Evolutionary conservation across 92 coral and sea anemone species (phyloP).

Genomic region (Porites rus): DNA sequence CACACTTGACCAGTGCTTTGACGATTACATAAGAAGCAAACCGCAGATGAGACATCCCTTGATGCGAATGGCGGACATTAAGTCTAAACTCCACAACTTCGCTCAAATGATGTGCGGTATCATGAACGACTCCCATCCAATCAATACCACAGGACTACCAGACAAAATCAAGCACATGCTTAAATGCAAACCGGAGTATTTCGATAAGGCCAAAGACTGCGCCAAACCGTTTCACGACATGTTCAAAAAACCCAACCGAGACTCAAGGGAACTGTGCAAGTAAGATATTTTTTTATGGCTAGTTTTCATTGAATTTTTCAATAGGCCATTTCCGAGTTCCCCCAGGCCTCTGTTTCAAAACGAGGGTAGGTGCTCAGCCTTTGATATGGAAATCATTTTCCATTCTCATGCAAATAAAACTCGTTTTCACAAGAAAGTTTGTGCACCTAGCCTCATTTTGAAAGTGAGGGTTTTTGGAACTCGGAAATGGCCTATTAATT

Average conservation of each 20-base stretch:
- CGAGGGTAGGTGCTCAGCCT: too few species aligned
- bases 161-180: slow-evolving; percentile 24
- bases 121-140: background rate
- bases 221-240: slow-evolving; percentile 42
- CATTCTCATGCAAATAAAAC: too few species aligned
- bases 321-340: too few species aligned
- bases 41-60: slow-evolving; percentile 5
- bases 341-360: too few species aligned
- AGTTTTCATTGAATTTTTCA: too few species aligned
- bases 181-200: slow-evolving; percentile 46
- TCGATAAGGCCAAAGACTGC: slow-evolving; percentile 33
- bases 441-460: too few species aligned
- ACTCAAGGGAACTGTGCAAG: slow-evolving; percentile 20
- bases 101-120: slow-evolving; percentile 31
- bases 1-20: slow-evolving; percentile 10
- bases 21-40: slow-evolving; percentile 1
- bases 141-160: slow-evolving; percentile 56
- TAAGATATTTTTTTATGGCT: background rate
- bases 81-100: slow-evolving; percentile 23
- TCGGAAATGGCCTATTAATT: too few species aligned
- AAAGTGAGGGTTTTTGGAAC: too few species aligned
- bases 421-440: too few species aligned
- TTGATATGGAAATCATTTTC: too few species aligned
- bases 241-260: slow-evolving; percentile 1
- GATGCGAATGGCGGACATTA: slow-evolving; percentile 23